These are phyloP conservation scores for Thaumatotibia leucotreta DNA, from an alignment of 1,140 invertebrate species.

Conservation along the genomic window DNA sequence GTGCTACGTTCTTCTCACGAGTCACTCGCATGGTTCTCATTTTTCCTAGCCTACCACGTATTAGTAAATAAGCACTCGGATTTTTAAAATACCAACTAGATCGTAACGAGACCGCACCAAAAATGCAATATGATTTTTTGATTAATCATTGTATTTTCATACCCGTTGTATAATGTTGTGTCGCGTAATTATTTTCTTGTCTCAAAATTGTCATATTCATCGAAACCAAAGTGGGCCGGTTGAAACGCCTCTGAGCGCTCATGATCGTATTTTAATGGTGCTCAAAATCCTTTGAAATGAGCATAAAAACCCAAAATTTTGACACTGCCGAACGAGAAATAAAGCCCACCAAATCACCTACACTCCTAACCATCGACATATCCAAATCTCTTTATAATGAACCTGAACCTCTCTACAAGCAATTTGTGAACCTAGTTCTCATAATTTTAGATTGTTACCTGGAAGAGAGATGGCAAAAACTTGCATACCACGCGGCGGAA, in stretches of 20 bases:
- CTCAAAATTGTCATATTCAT: neutral
- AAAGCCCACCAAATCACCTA: too few species aligned
- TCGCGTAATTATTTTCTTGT: too few species aligned
- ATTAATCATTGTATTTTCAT: too few species aligned
- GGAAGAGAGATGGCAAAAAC: neutral
- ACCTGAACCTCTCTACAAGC: neutral
- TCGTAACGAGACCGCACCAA: conserved; percentile 24
- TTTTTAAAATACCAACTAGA: conserved; percentile 30
- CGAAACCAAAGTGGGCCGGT: neutral
- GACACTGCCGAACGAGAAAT: neutral
- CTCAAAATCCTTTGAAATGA: neutral
- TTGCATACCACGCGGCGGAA: neutral
- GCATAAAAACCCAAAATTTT: neutral
- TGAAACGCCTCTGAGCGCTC: neutral
- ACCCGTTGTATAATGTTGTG: too few species aligned
- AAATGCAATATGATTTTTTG: too few species aligned
- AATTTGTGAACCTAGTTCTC: neutral
- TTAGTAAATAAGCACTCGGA: conserved; percentile 30
- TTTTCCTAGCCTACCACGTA: conserved; percentile 48
- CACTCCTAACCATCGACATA: neutral
- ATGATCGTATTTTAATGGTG: neutral
- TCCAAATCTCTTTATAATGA: neutral
- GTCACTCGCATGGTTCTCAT: conserved; percentile 25
- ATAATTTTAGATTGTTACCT: neutral
- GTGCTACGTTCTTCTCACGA: neutral